These are phyloP conservation scores for Lamellibrachia luymesi DNA, from an alignment of 1,140 invertebrate genomes.

Conservation along the genomic window DNA sequence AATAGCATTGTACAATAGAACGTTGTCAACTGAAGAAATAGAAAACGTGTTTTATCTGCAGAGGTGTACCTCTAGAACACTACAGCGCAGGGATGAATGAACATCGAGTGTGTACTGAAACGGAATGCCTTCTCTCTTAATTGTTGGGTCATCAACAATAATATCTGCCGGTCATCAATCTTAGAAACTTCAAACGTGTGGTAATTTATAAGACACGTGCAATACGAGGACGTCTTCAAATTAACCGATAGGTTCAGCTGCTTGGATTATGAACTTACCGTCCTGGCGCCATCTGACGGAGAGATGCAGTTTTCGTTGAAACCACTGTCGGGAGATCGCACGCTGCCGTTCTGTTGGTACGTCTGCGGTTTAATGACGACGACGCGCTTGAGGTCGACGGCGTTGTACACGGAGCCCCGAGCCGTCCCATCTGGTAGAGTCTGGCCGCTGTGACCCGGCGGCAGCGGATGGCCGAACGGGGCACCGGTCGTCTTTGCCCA, in stretches of 20 bases:
- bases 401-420: not conserved
- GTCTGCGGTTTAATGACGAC: slow-evolving; percentile 10
- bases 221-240: not conserved
- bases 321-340: slow-evolving; percentile 7
- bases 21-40: not conserved
- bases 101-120: no score
- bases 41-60: not conserved
- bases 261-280: not conserved
- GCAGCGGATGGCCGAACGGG: not conserved
- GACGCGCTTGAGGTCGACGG: not conserved
- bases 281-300: not conserved
- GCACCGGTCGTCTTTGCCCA: not conserved
- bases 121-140: no score
- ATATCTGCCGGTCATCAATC: no score
- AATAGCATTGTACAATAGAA: not conserved
- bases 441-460: not conserved
- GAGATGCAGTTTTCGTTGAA: slow-evolving; percentile 16
- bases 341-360: not conserved
- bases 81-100: no score
- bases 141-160: no score
- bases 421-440: not conserved
- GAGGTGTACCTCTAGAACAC: no score
- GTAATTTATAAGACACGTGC: not conserved
- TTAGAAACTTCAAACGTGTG: no score
- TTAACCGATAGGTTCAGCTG: not conserved